phyloP scores from a whole-genome alignment of 2,113 vertebrate genomes.

The Rhinolophus ferrumequinum region DNA sequence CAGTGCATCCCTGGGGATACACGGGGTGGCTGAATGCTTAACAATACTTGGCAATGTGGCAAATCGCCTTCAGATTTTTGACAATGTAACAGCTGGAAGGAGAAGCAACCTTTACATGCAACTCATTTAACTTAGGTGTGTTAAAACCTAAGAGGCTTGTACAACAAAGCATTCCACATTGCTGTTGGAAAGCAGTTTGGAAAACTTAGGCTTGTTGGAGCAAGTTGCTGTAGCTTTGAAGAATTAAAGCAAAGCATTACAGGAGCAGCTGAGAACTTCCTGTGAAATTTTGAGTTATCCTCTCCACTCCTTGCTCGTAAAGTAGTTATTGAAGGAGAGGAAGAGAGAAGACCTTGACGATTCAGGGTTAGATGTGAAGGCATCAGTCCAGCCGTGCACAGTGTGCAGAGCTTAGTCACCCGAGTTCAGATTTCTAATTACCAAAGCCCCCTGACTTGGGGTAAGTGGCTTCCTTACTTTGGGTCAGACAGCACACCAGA shows the following conservation, averaged over 20 bases:
- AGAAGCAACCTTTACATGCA: slow-evolving; percentile 5
- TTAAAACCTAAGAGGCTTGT: slow-evolving; percentile 31
- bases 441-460: background rate
- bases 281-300: background rate
- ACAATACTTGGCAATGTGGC: background rate
- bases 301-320: background rate
- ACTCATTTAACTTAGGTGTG: too few relatives aligned
- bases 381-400: background rate
- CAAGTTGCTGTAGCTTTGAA: background rate
- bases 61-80: slow-evolving; percentile 26
- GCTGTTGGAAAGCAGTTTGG: background rate
- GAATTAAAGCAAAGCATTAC: slow-evolving; percentile 20
- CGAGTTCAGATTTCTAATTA: background rate
- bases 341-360: background rate
- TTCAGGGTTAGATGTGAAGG: background rate
- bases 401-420: background rate
- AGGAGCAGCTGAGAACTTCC: background rate
- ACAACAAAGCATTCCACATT: background rate
- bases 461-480: background rate
- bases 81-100: slow-evolving; percentile 24
- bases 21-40: background rate
- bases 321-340: background rate
- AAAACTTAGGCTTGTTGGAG: slow-evolving; percentile 16
- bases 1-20: background rate
- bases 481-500: background rate